A percentile compares a stretch with the other conserved stretches of the same genome.
phyloP scores from a whole-genome alignment of 2,888 invertebrate genomes.

The Epirrhoe tristata region DNA sequence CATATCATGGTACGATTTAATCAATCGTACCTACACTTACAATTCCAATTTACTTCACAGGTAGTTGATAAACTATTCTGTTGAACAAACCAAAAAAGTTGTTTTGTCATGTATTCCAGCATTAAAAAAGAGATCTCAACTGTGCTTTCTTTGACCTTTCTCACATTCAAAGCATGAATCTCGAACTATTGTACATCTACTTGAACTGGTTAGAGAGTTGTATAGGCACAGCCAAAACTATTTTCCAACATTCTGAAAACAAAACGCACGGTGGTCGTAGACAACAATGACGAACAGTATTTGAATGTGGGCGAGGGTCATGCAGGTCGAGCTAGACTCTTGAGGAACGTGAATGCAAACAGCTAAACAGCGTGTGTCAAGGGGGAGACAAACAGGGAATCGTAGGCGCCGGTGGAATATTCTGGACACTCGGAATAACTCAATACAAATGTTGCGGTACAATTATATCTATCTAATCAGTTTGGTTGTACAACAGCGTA shows the following conservation, averaged over 20 bases:
- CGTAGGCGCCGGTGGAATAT: constrained; percentile 40
- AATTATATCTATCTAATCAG: no score
- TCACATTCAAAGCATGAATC: background rate
- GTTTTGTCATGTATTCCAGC: no score
- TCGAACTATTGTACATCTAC: background rate
- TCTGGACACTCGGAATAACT: no score
- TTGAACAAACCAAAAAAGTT: no score
- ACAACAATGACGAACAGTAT: constrained; percentile 42
- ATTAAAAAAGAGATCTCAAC: no score
- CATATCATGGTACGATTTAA: no score
- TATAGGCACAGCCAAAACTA: constrained; percentile 1
- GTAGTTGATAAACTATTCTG: no score
- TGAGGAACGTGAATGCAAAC: constrained; percentile 74
- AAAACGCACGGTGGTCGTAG: constrained; percentile 40
- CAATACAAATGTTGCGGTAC: background rate
- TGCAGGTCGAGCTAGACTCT: constrained; percentile 53
- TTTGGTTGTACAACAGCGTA: no score
- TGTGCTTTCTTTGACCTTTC: background rate
- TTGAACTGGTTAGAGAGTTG: constrained; percentile 3
- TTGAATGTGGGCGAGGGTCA: constrained; percentile 33
- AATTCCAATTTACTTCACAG: no score
- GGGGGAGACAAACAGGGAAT: constrained; percentile 62
- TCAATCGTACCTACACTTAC: no score
- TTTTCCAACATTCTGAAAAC: constrained; percentile 28
- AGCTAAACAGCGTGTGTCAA: constrained; percentile 73